phyloP scores from a whole-genome alignment of 1,140 invertebrate genomes.

The Halotydeus destructor region DNA sequence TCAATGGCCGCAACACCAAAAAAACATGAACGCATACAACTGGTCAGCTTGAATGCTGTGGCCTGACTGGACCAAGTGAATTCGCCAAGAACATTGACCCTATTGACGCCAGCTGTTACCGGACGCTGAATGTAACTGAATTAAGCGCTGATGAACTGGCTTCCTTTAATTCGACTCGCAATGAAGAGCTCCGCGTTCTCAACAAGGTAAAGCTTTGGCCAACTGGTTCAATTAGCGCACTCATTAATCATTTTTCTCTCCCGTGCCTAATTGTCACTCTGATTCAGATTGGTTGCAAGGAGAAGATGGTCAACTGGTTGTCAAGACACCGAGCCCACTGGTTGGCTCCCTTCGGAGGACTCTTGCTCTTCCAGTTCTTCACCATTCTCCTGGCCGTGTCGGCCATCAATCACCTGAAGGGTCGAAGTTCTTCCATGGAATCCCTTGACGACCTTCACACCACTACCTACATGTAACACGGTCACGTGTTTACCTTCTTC shows the following conservation, averaged over 20 bases:
- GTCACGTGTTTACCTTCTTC: no score
- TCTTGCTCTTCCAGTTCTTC: conserved; percentile 15
- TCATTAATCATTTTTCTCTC: conserved; percentile 1
- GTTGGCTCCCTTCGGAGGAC: conserved; percentile 20
- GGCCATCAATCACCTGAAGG: conserved; percentile 14
- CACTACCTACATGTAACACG: conserved; percentile 7
- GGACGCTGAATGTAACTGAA: conserved; percentile 12
- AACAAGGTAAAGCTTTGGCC: conserved; percentile 2
- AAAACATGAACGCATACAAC: no score
- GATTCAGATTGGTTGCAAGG: conserved; percentile 23
- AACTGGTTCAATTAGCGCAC: background rate
- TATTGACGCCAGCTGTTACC: conserved; percentile 27
- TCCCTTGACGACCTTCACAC: conserved; percentile 11
- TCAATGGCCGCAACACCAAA: no score
- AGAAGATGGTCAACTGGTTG: conserved; percentile 23
- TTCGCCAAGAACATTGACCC: conserved; percentile 26
- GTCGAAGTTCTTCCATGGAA: conserved; percentile 12
- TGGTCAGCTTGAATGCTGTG: conserved; percentile 29
- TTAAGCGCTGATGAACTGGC: conserved; percentile 7
- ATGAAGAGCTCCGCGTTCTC: background rate
- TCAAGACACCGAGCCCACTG: conserved; percentile 22
- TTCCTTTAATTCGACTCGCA: background rate
- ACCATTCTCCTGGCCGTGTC: conserved; percentile 14
- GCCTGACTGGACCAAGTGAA: conserved; percentile 26
- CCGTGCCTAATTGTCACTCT: conserved; percentile 4